These are phyloP conservation scores for Chaunax sp. DNA, from an alignment of 2,797 vertebrate genomes.

Conservation along the genomic window DNA sequence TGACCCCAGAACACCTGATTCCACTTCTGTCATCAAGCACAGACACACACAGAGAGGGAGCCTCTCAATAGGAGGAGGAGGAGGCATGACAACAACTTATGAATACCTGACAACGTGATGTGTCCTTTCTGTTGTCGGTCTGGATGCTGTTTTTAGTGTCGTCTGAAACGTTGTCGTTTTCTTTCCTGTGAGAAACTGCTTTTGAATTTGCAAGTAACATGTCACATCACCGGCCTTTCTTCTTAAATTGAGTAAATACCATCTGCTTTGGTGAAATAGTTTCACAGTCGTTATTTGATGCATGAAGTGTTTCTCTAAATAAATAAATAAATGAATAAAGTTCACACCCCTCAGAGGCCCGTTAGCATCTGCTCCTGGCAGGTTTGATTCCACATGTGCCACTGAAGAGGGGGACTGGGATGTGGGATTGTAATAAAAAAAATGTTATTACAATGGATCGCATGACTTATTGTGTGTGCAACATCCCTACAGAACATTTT, in stretches of 20 bases:
- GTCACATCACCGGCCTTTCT: not conserved
- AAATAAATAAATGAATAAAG: not conserved
- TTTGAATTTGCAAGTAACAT: not conserved
- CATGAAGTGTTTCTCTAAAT: not conserved
- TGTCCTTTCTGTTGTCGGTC: too few species aligned
- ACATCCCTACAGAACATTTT: not conserved
- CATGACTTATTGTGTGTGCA: not conserved
- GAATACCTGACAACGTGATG: too few species aligned
- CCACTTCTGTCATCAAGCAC: too few species aligned
- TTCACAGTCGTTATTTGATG: not conserved
- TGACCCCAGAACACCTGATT: too few species aligned
- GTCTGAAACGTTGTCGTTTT: not conserved
- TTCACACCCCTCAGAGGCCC: not conserved
- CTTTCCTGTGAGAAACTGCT: not conserved
- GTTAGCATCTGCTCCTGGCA: not conserved
- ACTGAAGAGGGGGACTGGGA: not conserved
- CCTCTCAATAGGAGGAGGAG: too few species aligned
- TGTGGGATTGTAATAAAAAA: too few species aligned
- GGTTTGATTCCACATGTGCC: not conserved
- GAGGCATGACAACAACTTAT: too few species aligned
- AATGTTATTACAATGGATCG: too few species aligned
- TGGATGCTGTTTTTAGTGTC: too few species aligned
- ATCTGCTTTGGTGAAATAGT: not conserved
- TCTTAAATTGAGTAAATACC: not conserved
- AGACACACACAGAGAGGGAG: too few species aligned